These are phyloP conservation scores for Odocoileus hemionus DNA, from an alignment of 2,113 vertebrate species.

Conservation along the genomic window DNA sequence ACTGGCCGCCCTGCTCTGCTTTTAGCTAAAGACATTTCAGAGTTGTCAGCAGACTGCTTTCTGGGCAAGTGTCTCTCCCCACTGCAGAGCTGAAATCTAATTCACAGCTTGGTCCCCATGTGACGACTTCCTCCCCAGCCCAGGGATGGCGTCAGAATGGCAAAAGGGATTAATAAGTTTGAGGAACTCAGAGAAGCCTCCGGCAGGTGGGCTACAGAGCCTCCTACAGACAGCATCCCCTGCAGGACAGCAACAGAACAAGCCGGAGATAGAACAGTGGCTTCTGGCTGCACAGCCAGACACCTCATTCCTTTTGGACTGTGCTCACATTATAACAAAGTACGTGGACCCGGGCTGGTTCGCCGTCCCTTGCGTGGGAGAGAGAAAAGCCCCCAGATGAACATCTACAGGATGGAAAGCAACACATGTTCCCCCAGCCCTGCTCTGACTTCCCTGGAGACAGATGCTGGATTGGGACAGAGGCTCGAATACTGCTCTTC, in stretches of 20 bases:
- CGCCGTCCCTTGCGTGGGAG: background rate
- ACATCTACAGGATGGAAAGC: background rate
- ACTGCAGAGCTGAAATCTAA: background rate
- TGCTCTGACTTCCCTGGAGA: background rate
- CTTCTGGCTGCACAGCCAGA: background rate
- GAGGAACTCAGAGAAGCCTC: background rate
- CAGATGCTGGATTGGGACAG: background rate
- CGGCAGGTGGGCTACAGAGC: background rate
- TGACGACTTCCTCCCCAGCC: background rate
- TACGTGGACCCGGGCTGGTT: background rate
- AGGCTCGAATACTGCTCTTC: background rate
- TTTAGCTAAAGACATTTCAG: background rate
- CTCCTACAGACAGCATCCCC: background rate
- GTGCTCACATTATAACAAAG: background rate
- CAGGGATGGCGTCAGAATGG: background rate
- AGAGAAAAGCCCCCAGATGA: background rate
- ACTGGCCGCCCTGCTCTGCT: background rate
- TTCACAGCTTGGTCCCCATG: constrained; percentile 29
- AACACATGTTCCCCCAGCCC: background rate
- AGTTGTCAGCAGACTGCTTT: background rate
- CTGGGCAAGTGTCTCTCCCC: background rate
- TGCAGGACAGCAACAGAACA: background rate
- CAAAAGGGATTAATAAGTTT: background rate
- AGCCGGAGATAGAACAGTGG: background rate
- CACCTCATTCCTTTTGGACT: background rate